Conservation (phyloP, 2,888 invertebrate species). For the Drosophila basisetae region DNA sequence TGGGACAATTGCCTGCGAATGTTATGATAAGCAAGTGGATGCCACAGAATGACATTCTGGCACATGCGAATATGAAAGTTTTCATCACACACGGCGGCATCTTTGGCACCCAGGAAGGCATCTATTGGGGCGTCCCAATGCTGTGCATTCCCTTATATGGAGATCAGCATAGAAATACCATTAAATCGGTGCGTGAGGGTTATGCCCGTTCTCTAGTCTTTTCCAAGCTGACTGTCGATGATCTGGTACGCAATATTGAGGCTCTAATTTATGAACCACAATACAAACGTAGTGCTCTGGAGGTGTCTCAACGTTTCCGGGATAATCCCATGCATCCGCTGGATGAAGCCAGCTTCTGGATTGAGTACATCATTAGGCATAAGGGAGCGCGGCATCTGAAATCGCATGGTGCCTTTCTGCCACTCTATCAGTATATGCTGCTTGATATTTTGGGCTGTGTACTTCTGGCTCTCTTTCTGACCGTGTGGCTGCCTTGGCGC, state of each 20-base stretch:
- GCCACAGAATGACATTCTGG: conserved; percentile 86
- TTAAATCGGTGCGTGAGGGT: conserved; percentile 83
- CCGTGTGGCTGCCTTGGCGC: conserved; percentile 73
- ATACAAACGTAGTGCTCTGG: conserved; percentile 85
- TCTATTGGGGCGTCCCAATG: conserved; percentile 85
- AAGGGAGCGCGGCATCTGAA: conserved; percentile 85
- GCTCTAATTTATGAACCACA: conserved; percentile 82
- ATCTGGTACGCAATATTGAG: conserved; percentile 82
- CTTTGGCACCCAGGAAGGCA: conserved; percentile 85
- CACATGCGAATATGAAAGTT: conserved; percentile 85
- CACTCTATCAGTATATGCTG: conserved; percentile 84
- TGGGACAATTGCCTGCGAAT: conserved; percentile 84
- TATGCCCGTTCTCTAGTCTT: conserved; percentile 84
- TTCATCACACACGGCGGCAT: conserved; percentile 86
- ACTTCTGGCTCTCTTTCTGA: conserved; percentile 57
- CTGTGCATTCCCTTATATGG: conserved; percentile 85
- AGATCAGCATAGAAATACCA: conserved; percentile 85
- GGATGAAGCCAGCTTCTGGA: conserved; percentile 88
- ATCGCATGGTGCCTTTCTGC: conserved; percentile 84
- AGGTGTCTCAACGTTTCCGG: conserved; percentile 86
- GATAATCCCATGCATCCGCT: conserved; percentile 87
- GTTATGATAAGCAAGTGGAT: conserved; percentile 86
- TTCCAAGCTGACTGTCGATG: conserved; percentile 81
- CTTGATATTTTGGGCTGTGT: conserved; percentile 86
- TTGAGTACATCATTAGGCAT: conserved; percentile 87